Evolutionary conservation across 2,888 invertebrate species (phyloP).

Genomic region (Cheilosia variabilis): DNA sequence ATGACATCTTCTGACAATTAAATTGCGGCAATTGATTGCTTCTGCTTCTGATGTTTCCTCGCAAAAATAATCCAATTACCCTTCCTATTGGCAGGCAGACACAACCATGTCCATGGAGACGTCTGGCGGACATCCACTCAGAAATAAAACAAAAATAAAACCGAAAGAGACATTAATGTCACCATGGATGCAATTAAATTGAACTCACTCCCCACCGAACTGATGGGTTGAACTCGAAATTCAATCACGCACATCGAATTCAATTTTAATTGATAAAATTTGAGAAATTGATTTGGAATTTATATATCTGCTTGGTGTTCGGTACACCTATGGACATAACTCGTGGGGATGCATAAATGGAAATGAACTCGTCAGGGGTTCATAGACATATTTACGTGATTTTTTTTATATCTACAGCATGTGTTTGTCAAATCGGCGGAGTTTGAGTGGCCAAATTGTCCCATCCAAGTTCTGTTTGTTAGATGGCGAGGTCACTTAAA

Average conservation of each 20-base stretch:
- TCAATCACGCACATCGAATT: conserved; percentile 65
- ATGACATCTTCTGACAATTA: conserved; percentile 44
- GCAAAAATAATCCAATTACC: conserved; percentile 68
- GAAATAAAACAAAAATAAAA: conserved; percentile 16
- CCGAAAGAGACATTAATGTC: conserved; percentile 50
- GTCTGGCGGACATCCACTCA: conserved; percentile 63
- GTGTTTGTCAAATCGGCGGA: too few relatives aligned
- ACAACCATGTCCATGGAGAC: conserved; percentile 48
- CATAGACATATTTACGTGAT: too few relatives aligned
- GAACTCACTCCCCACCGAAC: conserved; percentile 37
- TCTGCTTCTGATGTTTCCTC: conserved; percentile 30
- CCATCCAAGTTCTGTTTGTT: too few relatives aligned
- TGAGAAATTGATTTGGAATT: conserved; percentile 64
- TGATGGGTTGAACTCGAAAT: conserved; percentile 31
- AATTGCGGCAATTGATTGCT: conserved; percentile 64
- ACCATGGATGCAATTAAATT: conserved; percentile 45
- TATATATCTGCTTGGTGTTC: conserved; percentile 16
- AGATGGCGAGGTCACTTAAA: too few relatives aligned
- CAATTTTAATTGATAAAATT: conserved; percentile 63
- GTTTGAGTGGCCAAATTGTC: too few relatives aligned
- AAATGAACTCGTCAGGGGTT: too few relatives aligned
- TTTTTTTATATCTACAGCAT: too few relatives aligned
- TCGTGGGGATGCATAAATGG: too few relatives aligned
- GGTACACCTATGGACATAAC: too few relatives aligned
- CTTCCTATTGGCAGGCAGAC: conserved; percentile 45